These are phyloP conservation scores for Hermaeophaga mercurialis DNA, from an alignment of 2,888 invertebrate species.

Conservation along the genomic window DNA sequence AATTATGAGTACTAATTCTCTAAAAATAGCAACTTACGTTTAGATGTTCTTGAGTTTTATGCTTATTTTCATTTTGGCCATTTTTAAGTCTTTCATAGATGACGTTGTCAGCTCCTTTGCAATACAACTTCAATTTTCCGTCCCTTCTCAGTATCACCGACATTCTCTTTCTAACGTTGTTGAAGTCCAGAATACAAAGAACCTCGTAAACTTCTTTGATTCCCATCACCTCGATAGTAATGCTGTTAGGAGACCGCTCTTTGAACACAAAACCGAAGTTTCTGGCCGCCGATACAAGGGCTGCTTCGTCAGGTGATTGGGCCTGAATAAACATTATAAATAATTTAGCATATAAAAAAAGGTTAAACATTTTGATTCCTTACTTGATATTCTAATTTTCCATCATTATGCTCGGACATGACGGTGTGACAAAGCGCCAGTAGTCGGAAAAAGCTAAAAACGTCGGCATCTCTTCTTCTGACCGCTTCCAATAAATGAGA, in stretches of 20 bases:
- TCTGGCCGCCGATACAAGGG: slow-evolving; percentile 94
- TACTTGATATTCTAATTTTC: slow-evolving; percentile 71
- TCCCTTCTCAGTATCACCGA: slow-evolving; percentile 90
- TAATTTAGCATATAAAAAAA: no score
- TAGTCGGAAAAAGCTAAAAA: slow-evolving; percentile 83
- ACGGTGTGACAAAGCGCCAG: slow-evolving; percentile 98
- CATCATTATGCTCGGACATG: slow-evolving; percentile 90
- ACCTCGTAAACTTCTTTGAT: slow-evolving; percentile 89
- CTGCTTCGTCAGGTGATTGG: slow-evolving; percentile 98
- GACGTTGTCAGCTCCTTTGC: slow-evolving; percentile 98
- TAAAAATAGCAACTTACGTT: slow-evolving; percentile 70
- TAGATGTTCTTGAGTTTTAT: slow-evolving; percentile 89
- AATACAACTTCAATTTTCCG: slow-evolving; percentile 85
- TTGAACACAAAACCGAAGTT: slow-evolving; percentile 99
- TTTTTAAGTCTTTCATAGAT: slow-evolving; percentile 90
- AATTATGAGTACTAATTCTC: not conserved
- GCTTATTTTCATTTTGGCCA: slow-evolving; percentile 76
- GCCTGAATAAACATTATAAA: slow-evolving; percentile 70
- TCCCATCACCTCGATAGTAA: slow-evolving; percentile 88
- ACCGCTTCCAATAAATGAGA: slow-evolving; percentile 82
- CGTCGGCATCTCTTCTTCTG: slow-evolving; percentile 71
- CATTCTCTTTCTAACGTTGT: slow-evolving; percentile 99
- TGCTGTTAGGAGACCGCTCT: slow-evolving; percentile 89
- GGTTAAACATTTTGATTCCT: no score
- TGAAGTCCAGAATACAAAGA: slow-evolving; percentile 97